Conservation (phyloP, 2,113 vertebrate genomes). For the Speoplatyrhinus poulsoni region DNA sequence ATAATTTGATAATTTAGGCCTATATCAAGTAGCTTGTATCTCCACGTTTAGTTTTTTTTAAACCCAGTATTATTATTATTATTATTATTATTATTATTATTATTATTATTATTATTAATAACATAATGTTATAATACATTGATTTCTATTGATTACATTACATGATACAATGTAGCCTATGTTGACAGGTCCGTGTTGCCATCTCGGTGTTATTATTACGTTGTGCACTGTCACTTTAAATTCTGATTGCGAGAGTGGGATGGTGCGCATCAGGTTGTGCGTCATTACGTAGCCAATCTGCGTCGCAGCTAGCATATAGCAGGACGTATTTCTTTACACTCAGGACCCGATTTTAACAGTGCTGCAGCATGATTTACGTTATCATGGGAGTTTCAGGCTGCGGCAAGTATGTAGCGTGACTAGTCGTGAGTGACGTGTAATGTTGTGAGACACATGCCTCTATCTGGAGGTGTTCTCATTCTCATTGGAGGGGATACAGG, state of each 20-base stretch:
- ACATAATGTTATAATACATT: not conserved
- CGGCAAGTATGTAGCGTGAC: constrained; percentile 67
- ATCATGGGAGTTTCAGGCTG: constrained; percentile 76
- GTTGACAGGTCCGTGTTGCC: too few relatives aligned
- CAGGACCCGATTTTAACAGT: not conserved
- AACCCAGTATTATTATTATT: not conserved
- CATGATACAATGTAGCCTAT: too few relatives aligned
- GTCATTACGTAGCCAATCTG: constrained; percentile 42
- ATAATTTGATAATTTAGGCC: not conserved
- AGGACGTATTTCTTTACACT: not conserved
- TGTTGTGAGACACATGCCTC: not conserved
- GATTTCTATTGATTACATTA: too few relatives aligned
- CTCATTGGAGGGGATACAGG: too few relatives aligned
- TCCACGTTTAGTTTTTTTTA: not conserved
- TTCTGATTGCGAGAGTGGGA: too few relatives aligned
- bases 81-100: not conserved
- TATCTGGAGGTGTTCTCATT: not conserved
- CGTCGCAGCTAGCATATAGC: not conserved
- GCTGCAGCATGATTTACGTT: constrained; percentile 69
- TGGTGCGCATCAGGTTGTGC: not conserved
- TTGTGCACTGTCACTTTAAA: constrained; percentile 53
- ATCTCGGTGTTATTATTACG: too few relatives aligned
- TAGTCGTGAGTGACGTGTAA: not conserved
- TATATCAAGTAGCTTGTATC: not conserved
- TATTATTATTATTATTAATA: not conserved